A percentile compares a stretch with the other conserved stretches of the same genome.
phyloP scores from a whole-genome alignment of 1,140 invertebrate species.

The Episyrphus balteatus region DNA sequence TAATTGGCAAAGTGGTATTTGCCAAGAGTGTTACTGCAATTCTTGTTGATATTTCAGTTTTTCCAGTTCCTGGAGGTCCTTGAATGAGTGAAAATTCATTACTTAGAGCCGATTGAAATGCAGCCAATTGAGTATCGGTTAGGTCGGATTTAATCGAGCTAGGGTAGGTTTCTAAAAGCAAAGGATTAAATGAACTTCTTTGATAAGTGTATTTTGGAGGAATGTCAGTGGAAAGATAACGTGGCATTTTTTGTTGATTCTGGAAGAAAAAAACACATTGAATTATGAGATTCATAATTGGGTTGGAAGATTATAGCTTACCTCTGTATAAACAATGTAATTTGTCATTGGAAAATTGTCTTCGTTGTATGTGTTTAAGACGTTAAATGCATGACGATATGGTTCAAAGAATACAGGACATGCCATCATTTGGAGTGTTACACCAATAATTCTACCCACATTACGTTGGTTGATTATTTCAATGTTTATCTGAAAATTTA shows the following conservation, averaged over 20 bases:
- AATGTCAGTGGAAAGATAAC: no score
- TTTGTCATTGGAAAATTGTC: constrained; percentile 49
- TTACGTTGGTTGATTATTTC: constrained; percentile 35
- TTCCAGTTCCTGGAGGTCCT: constrained; percentile 69
- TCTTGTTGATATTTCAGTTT: constrained; percentile 64
- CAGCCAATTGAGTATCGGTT: constrained; percentile 47
- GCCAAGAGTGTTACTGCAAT: constrained; percentile 48
- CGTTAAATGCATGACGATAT: constrained; percentile 50
- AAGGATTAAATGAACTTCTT: background rate
- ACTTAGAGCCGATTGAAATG: constrained; percentile 46
- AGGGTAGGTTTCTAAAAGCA: constrained; percentile 15
- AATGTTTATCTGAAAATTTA: constrained; percentile 37
- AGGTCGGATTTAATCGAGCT: constrained; percentile 35
- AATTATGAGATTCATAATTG: no score
- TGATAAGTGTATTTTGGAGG: background rate
- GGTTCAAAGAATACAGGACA: constrained; percentile 57
- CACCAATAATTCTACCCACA: constrained; percentile 35
- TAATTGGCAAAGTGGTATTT: constrained; percentile 47
- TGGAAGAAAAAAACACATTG: no score
- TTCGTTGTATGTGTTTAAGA: constrained; percentile 42
- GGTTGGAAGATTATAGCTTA: constrained; percentile 11
- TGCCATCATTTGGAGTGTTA: constrained; percentile 49
- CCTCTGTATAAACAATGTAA: constrained; percentile 48
- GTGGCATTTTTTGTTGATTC: no score
- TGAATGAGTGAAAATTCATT: constrained; percentile 64